phyloP scores from a whole-genome alignment of 2,888 invertebrate genomes.

The Brachyopa scutellaris region DNA sequence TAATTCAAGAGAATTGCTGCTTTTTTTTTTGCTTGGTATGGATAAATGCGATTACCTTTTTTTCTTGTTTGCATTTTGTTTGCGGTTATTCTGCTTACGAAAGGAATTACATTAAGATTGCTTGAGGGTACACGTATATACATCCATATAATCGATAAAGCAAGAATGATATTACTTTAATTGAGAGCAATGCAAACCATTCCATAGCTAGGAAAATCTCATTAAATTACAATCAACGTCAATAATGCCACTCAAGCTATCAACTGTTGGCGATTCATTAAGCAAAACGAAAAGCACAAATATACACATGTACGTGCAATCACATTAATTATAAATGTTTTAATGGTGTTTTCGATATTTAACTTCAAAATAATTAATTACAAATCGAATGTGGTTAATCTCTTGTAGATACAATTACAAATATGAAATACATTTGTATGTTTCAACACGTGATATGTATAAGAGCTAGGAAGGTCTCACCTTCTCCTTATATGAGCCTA shows the following conservation, averaged over 20 bases:
- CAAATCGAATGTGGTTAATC: too few species aligned
- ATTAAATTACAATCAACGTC: conserved; percentile 24
- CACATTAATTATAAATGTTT: too few species aligned
- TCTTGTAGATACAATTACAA: too few species aligned
- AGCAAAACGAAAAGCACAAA: too few species aligned
- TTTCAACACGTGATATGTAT: too few species aligned
- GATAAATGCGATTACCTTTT: background rate
- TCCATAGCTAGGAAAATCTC: background rate
- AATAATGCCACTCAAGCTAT: background rate
- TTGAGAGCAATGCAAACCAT: background rate
- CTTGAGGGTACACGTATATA: too few species aligned
- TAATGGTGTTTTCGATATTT: too few species aligned
- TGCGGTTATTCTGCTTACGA: background rate
- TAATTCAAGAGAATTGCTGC: background rate
- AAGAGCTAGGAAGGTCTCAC: too few species aligned
- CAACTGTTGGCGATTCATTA: background rate
- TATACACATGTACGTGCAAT: too few species aligned
- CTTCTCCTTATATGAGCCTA: too few species aligned
- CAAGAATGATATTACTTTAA: background rate
- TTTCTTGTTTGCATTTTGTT: background rate
- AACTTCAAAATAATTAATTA: background rate
- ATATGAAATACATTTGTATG: too few species aligned
- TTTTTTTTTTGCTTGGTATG: background rate
- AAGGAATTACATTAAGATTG: conserved; percentile 17
- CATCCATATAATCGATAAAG: conserved; percentile 1